Evolutionary conservation across 2,113 vertebrate genomes (phyloP).

Genomic region (Natator depressus): DNA sequence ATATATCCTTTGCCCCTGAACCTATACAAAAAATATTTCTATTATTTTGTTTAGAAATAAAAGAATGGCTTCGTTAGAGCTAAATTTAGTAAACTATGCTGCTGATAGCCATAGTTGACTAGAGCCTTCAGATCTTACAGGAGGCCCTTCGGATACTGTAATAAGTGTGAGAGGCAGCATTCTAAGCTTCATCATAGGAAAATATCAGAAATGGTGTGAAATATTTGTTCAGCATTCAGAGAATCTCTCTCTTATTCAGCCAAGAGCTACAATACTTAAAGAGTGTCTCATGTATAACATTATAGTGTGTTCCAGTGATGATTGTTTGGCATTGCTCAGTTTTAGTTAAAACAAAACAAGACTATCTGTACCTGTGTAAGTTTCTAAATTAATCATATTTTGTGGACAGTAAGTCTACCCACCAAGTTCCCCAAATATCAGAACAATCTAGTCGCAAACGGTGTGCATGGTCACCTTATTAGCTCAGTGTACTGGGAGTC

Average conservation of each 20-base stretch:
- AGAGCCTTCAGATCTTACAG: background rate
- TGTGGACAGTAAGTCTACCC: background rate
- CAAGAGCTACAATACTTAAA: background rate
- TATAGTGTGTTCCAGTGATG: background rate
- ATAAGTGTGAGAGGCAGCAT: background rate
- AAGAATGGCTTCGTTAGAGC: background rate
- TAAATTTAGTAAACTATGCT: background rate
- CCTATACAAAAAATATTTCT: too few relatives aligned
- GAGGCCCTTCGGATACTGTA: background rate
- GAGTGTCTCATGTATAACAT: background rate
- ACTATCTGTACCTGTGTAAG: background rate
- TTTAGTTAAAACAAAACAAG: background rate
- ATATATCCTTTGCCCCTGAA: background rate
- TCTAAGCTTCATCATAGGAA: background rate
- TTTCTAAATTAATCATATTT: background rate
- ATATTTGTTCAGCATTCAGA: background rate
- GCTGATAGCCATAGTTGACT: background rate
- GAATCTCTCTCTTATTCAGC: background rate
- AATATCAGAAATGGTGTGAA: background rate
- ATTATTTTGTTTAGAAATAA: background rate
- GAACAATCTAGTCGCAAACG: background rate
- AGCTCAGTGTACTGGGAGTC: background rate
- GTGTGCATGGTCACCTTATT: rapidly evolving
- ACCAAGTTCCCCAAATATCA: background rate
- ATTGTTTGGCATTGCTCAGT: background rate